phyloP scores from a whole-genome alignment of 2,113 vertebrate species.

The Chitala chitala region DNA sequence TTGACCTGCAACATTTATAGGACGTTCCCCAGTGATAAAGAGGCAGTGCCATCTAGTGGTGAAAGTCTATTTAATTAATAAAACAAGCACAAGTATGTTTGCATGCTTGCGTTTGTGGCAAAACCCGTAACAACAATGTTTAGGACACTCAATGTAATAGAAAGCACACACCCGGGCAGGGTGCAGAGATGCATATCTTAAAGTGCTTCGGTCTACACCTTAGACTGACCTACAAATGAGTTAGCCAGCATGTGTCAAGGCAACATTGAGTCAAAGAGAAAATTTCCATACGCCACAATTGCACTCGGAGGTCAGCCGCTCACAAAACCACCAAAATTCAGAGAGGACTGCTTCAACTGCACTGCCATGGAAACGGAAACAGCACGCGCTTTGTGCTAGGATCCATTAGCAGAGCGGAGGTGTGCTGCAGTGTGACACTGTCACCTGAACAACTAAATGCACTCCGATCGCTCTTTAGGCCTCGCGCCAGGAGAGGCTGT shows the following conservation, averaged over 20 bases:
- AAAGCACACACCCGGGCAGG: too few species aligned
- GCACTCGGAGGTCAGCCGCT: neutral
- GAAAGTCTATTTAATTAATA: neutral
- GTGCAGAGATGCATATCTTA: too few species aligned
- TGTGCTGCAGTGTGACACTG: neutral
- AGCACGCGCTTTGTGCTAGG: neutral
- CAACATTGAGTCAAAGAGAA: neutral
- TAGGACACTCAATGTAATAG: too few species aligned
- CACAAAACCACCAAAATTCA: neutral
- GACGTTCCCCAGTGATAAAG: slow-evolving; percentile 21
- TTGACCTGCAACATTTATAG: neutral
- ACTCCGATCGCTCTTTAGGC: neutral
- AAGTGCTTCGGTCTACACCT: too few species aligned
- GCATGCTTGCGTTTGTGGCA: neutral
- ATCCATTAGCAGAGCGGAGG: neutral
- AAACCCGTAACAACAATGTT: too few species aligned
- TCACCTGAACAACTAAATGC: neutral
- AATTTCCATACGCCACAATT: too few species aligned
- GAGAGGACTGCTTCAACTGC: neutral
- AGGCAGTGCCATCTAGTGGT: slow-evolving; percentile 42
- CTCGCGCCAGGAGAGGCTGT: too few species aligned
- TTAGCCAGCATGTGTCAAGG: neutral
- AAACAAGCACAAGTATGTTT: neutral
- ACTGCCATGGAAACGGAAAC: neutral
- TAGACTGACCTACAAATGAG: neutral